Base-by-base conservation (phyloP, 2,888 invertebrate genomes). In the Apotomis betuletana region DNA sequence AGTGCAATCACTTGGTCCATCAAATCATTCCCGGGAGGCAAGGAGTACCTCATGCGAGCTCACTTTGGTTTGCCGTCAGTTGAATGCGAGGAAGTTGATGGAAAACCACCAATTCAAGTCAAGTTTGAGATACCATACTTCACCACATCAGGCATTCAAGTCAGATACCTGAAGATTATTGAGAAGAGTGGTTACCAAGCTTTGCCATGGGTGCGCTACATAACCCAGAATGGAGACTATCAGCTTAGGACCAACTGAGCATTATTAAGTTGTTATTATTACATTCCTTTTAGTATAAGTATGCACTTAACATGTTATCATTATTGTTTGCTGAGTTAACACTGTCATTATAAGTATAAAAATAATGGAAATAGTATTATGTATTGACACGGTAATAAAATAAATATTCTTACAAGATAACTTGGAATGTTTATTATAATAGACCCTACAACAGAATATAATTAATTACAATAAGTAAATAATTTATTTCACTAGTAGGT, bases 51-150 rank as follows among this genome's bases (percentile, higher is more conserved):
- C 76, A 99, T 99, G 98, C 94, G 99, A 75, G 99, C 99, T 5
- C 99, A 99, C 86, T 99, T 99, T 90, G 99, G 99, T 0, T 90
- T 99, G 74, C 99, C 99, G 0, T 99, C 99, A 75, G 99, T 99
- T 2, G 97, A 97, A 83, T 96, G 97, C 81, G 99, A 99, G 85
- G 98, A 99, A 79, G 93, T 96, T 0, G 99, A 99, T 91, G 99
- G 99, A 0, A 98, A 97, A 87, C 99, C 99, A 59, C 99, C 99
- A 0, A 99, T 99, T 79, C 98, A 98, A 92, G 99, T 99, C 3
- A 98, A 98, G 90, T 99, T 99, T 94, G 99, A 99, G 93, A 99
- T 99, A 81, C 99, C 99, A 0, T 99, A 99, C 86, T 99, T 99
- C 84, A 99, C 99, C 0, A 99, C 99, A 49, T 99, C 99, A 41